These are phyloP conservation scores for Orthosia gothica DNA, from an alignment of 2,888 invertebrate genomes.

Conservation along the genomic window DNA sequence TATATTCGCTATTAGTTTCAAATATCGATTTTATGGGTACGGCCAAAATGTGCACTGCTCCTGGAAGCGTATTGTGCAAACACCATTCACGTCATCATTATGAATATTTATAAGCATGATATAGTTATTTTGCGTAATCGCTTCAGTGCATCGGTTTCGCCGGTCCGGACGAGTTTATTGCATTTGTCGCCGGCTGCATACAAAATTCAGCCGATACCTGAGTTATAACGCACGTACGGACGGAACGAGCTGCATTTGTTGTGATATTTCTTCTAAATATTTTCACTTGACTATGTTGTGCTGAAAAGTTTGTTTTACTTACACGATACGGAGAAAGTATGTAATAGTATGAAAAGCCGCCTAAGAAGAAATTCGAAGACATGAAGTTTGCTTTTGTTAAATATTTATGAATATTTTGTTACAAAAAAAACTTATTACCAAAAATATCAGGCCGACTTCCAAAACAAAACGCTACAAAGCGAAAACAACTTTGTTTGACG, in stretches of 20 bases:
- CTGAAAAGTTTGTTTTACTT: background rate
- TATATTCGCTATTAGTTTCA: slow-evolving; percentile 46
- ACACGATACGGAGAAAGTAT: background rate
- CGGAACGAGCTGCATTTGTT: background rate
- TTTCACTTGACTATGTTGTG: background rate
- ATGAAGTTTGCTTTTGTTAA: background rate
- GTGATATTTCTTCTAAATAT: slow-evolving; percentile 31
- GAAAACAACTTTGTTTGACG: too few species aligned
- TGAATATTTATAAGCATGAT: slow-evolving; percentile 53
- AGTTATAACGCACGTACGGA: slow-evolving; percentile 40
- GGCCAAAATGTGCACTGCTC: slow-evolving; percentile 39
- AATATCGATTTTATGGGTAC: slow-evolving; percentile 53
- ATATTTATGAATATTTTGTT: too few species aligned
- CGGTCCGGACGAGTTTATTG: slow-evolving; percentile 62
- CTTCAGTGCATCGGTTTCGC: slow-evolving; percentile 62
- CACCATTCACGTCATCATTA: slow-evolving; percentile 33
- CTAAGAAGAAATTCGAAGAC: background rate
- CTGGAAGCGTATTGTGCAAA: slow-evolving; percentile 45
- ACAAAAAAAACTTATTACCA: too few species aligned
- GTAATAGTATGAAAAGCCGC: background rate
- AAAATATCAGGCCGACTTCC: too few species aligned
- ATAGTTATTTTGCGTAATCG: slow-evolving; percentile 56
- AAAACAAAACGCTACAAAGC: too few species aligned
- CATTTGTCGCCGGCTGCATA: slow-evolving; percentile 66
- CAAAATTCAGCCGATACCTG: slow-evolving; percentile 62